Percentiles rank a stretch among this genome's conserved stretches.
Evolutionary conservation across 2,113 vertebrate species (phyloP).

Genomic region (Anolis sagrei): DNA sequence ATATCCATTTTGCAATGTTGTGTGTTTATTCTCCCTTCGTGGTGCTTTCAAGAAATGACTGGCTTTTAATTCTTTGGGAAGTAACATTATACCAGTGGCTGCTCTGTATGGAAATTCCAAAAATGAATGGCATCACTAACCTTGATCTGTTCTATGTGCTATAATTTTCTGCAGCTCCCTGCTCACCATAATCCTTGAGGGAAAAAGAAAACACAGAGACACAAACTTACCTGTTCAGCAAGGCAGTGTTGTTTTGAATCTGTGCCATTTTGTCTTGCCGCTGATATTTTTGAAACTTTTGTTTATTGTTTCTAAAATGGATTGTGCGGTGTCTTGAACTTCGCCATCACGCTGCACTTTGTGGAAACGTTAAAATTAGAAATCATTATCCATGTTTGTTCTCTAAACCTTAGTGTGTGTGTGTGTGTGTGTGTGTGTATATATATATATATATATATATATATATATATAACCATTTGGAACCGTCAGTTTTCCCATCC

Average conservation of each 20-base stretch:
- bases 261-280: slow-evolving; percentile 6
- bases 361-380: slow-evolving; percentile 60
- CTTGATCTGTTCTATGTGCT: slow-evolving; percentile 2
- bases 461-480: slow-evolving; percentile 57
- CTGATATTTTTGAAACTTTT: slow-evolving; percentile 51
- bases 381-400: slow-evolving; percentile 62
- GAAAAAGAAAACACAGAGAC: slow-evolving; percentile 14
- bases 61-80: slow-evolving; percentile 34
- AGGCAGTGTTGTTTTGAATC: neutral
- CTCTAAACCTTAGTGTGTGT: slow-evolving; percentile 58
- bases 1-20: neutral
- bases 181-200: neutral
- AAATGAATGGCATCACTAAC: neutral
- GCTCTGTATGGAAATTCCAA: neutral
- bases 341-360: slow-evolving; percentile 50
- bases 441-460: too few relatives aligned
- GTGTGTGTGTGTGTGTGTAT: too few relatives aligned
- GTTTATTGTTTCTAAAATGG: slow-evolving; percentile 55
- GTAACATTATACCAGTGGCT: slow-evolving; percentile 29
- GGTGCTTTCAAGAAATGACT: slow-evolving; percentile 33
- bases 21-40: neutral
- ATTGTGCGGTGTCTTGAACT: slow-evolving; percentile 57
- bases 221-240: slow-evolving; percentile 29
- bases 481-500: slow-evolving; percentile 43
- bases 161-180: neutral